These are phyloP conservation scores for Homarus americanus DNA, from an alignment of 1,140 invertebrate species.

Conservation along the genomic window DNA sequence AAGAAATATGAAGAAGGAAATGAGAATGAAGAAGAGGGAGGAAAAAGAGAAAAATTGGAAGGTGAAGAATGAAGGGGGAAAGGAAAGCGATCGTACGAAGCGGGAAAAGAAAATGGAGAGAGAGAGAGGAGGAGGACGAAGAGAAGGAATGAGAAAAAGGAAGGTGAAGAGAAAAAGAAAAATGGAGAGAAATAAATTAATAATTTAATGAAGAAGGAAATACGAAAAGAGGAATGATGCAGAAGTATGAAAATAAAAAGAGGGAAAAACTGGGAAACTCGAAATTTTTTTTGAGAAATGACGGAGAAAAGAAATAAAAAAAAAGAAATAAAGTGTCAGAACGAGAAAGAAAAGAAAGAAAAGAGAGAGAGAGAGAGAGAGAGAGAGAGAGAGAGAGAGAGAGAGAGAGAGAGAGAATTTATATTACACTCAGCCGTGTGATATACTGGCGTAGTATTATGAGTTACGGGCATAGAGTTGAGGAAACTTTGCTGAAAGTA, in stretches of 20 bases:
- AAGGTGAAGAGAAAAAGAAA: background rate
- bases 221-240: background rate
- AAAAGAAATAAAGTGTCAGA: background rate
- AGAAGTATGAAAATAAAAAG: no score
- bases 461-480: no score
- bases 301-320: background rate
- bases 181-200: background rate
- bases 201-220: background rate
- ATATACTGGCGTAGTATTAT: no score
- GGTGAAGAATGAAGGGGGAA: no score
- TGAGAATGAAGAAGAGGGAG: no score
- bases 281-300: no score
- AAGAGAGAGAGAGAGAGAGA: conserved; percentile 21
- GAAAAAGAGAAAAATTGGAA: no score
- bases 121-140: background rate
- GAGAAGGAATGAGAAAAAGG: conserved; percentile 15
- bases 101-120: no score
- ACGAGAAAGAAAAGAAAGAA: background rate
- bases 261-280: background rate
- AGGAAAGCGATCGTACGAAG: no score
- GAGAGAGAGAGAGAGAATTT: conserved; percentile 19
- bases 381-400: conserved; percentile 42
- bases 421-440: no score
- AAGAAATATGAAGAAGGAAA: no score
- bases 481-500: no score